A percentile compares a stretch with the other conserved stretches of the same genome.
Conservation (phyloP, 2,888 invertebrate species). For the Malacosoma neustria region DNA sequence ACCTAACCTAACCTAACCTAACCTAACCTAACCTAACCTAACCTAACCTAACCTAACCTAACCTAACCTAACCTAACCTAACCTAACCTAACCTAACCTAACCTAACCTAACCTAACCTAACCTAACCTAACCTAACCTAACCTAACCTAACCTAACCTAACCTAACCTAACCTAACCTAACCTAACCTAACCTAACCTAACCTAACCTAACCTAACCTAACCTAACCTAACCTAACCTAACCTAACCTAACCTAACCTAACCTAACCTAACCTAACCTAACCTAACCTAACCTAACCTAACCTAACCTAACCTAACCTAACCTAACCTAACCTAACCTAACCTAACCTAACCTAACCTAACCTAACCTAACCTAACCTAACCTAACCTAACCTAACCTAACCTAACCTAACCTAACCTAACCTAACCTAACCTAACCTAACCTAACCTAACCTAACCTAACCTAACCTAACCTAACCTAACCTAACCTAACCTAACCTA, state of each 20-base stretch:
- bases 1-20: slow-evolving; percentile 11
- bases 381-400: slow-evolving; percentile 1
- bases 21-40: slow-evolving; percentile 13
- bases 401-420: slow-evolving; percentile 6
- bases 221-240: slow-evolving; percentile 4
- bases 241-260: slow-evolving; percentile 7
- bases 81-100: slow-evolving; percentile 7
- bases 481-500: slow-evolving; percentile 5
- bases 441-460: slow-evolving; percentile 11
- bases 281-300: slow-evolving; percentile 2
- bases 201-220: slow-evolving; percentile 10
- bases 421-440: slow-evolving; percentile 13
- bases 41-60: slow-evolving; percentile 14
- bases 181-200: slow-evolving; percentile 8
- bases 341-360: slow-evolving; percentile 12
- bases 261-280: slow-evolving; percentile 7
- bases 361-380: slow-evolving; percentile 12
- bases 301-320: slow-evolving; percentile 4
- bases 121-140: slow-evolving; percentile 9
- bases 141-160: slow-evolving; percentile 5
- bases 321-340: slow-evolving; percentile 12
- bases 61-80: slow-evolving; percentile 13
- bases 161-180: slow-evolving; percentile 8
- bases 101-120: slow-evolving; percentile 10
- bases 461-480: slow-evolving; percentile 13